Base-by-base conservation (phyloP, 2,797 vertebrate species). In the Ciconia nigra region DNA sequence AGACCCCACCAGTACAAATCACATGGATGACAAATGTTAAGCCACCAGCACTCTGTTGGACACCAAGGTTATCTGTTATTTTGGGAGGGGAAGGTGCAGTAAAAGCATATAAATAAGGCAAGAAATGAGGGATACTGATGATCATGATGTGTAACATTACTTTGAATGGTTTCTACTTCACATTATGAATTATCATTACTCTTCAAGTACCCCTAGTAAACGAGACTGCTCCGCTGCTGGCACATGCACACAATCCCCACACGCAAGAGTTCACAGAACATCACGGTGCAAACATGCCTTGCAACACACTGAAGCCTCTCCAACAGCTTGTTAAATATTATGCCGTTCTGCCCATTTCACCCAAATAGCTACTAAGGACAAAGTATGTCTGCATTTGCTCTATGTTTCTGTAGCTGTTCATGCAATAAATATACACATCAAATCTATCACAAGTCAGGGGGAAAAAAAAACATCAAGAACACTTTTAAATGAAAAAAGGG, bases 11-110 rank as follows among this genome's bases (percentile, higher is more conserved):
- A 63, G 67, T 13, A 70, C 1, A 6, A 89, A 80, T 59, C 21
- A 70, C n/a, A 25, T 2, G 44, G 85, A 90, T 47, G 31, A 89
- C 55, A 96, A 94, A 77, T 4, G 25, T 62, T 54, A 96, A 87
- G 26, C 42, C 69, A 82, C n/a, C 11, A 39, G 39, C 37, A 55
- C 39, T 31, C 61, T 39, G 49, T 2, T 81, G 47, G 73, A 83
- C 57, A 87, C 35, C 29, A 61, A 87, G 49, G 20, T 52, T 87
- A 70, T n/a, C 52, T 33, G 18, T 47, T 61, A 46, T 42, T 87
- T 57, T 46, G 11, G 46, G 39, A 72, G 33, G 2, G 35, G n/a
- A 77, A 49, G 22, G 35, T 44, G 39, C 19, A 72, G 39, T 52
- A 69, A 79, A 83, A 70, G 33, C 9, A 15, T 12, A 37, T 41